Percentiles rank a stretch among this genome's conserved stretches.
phyloP scores from a whole-genome alignment of 2,113 vertebrate genomes.

The Aegypius monachus region DNA sequence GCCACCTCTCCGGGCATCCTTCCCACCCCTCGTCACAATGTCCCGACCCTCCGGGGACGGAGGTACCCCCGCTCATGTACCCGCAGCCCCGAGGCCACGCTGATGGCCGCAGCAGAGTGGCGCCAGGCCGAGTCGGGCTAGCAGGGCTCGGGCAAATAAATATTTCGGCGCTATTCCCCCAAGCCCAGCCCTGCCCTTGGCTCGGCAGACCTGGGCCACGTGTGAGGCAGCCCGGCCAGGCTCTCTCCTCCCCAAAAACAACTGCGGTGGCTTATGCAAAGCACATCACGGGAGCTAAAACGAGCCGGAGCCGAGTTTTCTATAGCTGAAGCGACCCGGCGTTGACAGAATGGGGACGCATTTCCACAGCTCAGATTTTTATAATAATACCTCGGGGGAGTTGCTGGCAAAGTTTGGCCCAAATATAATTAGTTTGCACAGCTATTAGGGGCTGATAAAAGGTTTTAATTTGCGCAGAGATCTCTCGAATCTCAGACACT shows the following conservation, averaged over 20 bases:
- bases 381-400: conserved; percentile 78
- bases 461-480: conserved; percentile 75
- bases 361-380: conserved; percentile 73
- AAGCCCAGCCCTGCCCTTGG: neutral
- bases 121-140: fast-evolving
- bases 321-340: conserved; percentile 65
- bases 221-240: neutral
- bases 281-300: conserved; percentile 50
- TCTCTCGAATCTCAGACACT: conserved; percentile 61
- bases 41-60: neutral
- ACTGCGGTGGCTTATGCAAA: conserved; percentile 46
- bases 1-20: neutral
- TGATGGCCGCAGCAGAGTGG: fast-evolving
- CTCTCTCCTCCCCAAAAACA: neutral
- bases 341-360: conserved; percentile 81
- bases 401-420: conserved; percentile 72
- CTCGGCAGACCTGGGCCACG: neutral
- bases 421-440: conserved; percentile 82
- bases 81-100: fast-evolving
- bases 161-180: neutral
- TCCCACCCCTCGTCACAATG: neutral
- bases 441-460: conserved; percentile 78
- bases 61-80: fast-evolving
- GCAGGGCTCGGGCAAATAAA: neutral
- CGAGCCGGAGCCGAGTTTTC: conserved; percentile 44